Evolutionary conservation across 1,140 invertebrate species (phyloP).

Genomic region (Phymorhynchus buccinoides): DNA sequence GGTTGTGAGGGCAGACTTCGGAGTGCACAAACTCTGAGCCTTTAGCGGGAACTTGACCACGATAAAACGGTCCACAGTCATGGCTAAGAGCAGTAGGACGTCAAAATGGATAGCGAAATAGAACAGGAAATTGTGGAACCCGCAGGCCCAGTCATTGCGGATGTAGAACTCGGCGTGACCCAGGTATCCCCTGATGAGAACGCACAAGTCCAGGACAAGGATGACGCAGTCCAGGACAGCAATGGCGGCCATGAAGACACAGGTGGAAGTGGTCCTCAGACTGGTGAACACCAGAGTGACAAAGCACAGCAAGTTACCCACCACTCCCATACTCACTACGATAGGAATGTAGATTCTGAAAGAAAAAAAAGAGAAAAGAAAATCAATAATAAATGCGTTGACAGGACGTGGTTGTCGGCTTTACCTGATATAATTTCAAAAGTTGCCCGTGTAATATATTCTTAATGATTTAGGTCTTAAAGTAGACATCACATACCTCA

Average conservation of each 20-base stretch:
- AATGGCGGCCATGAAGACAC: conserved; percentile 63
- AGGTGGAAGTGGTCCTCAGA: conserved; percentile 59
- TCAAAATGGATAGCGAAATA: conserved; percentile 55
- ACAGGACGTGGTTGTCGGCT: no score
- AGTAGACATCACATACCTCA: no score
- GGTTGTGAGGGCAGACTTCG: conserved; percentile 37
- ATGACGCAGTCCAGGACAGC: conserved; percentile 59
- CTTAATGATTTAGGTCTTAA: no score
- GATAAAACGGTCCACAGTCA: conserved; percentile 62
- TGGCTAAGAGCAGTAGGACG: conserved; percentile 59
- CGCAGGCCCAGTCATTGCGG: conserved; percentile 36
- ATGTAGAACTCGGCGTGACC: conserved; percentile 12
- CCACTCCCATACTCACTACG: neutral
- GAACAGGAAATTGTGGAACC: conserved; percentile 45
- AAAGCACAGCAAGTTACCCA: conserved; percentile 46
- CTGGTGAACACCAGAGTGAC: conserved; percentile 55
- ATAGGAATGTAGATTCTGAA: conserved; percentile 4
- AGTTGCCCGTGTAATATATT: no score
- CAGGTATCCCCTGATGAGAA: conserved; percentile 28
- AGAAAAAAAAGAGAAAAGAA: neutral
- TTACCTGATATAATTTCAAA: no score
- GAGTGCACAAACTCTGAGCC: conserved; percentile 42
- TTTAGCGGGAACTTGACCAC: conserved; percentile 58
- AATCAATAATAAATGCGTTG: no score
- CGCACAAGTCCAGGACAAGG: conserved; percentile 46